Percentiles rank a stretch among this genome's conserved stretches.
Evolutionary conservation across 2,797 vertebrate species (phyloP).

Genomic region (Alauda arvensis): DNA sequence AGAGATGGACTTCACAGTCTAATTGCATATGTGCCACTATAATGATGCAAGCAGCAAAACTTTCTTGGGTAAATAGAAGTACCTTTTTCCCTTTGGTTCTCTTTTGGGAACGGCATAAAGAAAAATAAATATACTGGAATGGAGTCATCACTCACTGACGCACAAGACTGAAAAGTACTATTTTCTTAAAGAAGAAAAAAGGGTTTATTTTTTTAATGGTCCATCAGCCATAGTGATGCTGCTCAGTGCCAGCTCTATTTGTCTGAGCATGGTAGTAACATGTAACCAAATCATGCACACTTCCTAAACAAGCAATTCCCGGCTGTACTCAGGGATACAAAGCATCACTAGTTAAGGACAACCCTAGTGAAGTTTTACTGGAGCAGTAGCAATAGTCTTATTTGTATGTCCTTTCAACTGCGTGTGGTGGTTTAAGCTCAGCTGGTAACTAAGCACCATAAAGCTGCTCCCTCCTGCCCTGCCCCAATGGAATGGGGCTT

Average conservation of each 20-base stretch:
- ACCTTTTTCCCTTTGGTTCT: not conserved
- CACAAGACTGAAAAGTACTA: rapidly evolving
- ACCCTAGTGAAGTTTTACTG: not conserved
- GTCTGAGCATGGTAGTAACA: rapidly evolving
- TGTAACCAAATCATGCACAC: rapidly evolving
- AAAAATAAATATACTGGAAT: not conserved
- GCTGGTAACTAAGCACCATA: not conserved
- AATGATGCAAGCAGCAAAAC: not conserved
- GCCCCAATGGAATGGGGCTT: not conserved
- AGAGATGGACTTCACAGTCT: not conserved
- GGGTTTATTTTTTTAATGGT: not conserved
- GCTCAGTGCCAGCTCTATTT: not conserved
- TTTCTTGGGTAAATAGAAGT: not conserved
- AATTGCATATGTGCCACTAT: not conserved
- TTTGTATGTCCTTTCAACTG: not conserved
- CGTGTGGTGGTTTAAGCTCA: not conserved
- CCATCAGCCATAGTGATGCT: not conserved
- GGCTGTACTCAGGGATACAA: no score
- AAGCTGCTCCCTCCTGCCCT: not conserved
- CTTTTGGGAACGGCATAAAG: not conserved
- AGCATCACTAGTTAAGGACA: rapidly evolving
- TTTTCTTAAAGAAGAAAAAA: not conserved
- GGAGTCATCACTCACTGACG: not conserved
- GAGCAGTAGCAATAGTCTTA: no score
- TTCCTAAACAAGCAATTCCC: rapidly evolving